Evolutionary conservation across 1,140 invertebrate genomes (phyloP).

Genomic region (Potamilus streckersoni): DNA sequence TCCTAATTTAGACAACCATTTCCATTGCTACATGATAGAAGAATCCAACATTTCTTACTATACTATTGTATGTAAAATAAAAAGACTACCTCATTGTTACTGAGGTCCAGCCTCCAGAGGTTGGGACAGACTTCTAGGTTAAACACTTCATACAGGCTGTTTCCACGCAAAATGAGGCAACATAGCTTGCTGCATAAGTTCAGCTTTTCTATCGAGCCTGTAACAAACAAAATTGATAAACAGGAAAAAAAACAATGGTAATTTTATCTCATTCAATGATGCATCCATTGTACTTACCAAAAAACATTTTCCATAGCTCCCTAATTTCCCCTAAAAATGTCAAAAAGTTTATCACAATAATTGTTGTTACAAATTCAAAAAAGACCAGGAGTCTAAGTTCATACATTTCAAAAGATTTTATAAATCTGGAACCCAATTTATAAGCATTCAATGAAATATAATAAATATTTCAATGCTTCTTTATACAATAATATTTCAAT

Average conservation of each 20-base stretch:
- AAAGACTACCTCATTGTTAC: slow-evolving; percentile 58
- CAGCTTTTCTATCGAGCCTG: slow-evolving; percentile 54
- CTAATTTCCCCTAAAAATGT: background rate
- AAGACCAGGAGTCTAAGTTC: background rate
- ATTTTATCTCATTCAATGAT: background rate
- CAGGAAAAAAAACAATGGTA: background rate
- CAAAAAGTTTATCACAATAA: background rate
- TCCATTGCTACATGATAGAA: too few species aligned
- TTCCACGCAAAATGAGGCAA: slow-evolving; percentile 52
- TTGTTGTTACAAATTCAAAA: background rate
- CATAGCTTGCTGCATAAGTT: slow-evolving; percentile 48
- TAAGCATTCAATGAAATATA: background rate
- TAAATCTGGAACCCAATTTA: background rate
- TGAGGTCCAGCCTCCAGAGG: slow-evolving; percentile 63
- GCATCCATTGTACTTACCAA: background rate
- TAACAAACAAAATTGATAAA: slow-evolving; percentile 22
- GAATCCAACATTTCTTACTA: too few species aligned
- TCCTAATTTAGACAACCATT: too few species aligned
- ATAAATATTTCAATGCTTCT: too few species aligned
- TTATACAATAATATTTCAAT: too few species aligned
- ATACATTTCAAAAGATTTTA: background rate
- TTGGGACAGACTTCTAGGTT: slow-evolving; percentile 54
- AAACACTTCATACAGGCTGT: slow-evolving; percentile 51
- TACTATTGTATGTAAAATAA: too few species aligned
- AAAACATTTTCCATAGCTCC: background rate